Percentiles rank a stretch among this genome's conserved stretches.
These are phyloP conservation scores for Catharus bicknelli DNA, from an alignment of 2,113 vertebrate species.

Conservation along the genomic window DNA sequence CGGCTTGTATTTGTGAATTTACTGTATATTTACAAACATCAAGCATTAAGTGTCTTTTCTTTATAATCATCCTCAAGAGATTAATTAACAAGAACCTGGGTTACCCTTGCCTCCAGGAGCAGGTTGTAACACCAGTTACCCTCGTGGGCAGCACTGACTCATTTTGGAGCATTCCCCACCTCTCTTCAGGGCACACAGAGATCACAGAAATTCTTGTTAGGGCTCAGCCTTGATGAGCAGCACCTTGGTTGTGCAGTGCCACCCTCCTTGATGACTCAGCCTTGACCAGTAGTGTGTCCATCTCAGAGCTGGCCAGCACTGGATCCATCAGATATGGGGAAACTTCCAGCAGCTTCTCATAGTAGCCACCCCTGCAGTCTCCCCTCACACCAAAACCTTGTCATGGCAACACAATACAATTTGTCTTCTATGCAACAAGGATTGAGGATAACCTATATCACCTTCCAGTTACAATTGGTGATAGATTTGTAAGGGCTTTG, in stretches of 20 bases:
- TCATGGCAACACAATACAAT: not conserved
- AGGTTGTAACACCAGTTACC: fast-evolving
- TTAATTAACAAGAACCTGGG: not conserved
- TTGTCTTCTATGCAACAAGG: not conserved
- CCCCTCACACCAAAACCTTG: not conserved
- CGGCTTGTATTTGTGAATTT: no score
- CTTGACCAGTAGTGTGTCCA: fast-evolving
- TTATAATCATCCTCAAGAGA: not conserved
- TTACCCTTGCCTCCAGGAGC: not conserved
- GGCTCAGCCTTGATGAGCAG: not conserved
- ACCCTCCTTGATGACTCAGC: not conserved
- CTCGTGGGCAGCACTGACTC: no score
- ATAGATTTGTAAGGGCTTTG: not conserved
- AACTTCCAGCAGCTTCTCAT: not conserved
- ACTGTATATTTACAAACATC: no score
- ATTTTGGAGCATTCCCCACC: not conserved
- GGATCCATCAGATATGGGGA: not conserved
- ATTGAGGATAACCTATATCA: not conserved
- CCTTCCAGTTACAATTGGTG: not conserved
- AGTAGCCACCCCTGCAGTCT: no score
- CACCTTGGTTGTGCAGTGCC: no score
- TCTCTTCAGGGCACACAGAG: not conserved
- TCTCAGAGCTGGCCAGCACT: not conserved
- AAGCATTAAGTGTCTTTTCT: not conserved
- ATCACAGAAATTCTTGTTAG: not conserved